Evolutionary conservation across 2,113 vertebrate species (phyloP), one percentile per base, ranked within the genome.

Genomic region (Phylloscopus whistleri): DNA sequence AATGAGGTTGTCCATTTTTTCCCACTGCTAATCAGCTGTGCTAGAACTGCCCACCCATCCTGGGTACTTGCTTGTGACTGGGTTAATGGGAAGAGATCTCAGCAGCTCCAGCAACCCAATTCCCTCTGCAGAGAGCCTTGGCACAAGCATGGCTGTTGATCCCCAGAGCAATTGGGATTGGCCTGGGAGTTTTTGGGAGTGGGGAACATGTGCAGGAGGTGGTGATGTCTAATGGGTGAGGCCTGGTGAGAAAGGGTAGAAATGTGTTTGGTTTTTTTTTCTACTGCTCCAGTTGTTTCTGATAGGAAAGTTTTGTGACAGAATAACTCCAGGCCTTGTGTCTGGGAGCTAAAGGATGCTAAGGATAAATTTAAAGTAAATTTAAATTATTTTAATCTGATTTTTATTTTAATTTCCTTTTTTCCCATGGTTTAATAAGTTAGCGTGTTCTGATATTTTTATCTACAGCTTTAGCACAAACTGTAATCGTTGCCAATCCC

Each of bases 201-300:
- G 26, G 30, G 58, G 6, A 46, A 39, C 12, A 0, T n/a, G 27
- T 28, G 18, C 3, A 1, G 39, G n/a, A 83, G 44, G 23, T 2
- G 4, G 55, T 52, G n/a, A 13, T 74, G 53, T 56, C 44, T 80
- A 5, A 52, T 31, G 63, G 41, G 27, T 33, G 67, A 72, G 31
- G 22, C 22, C n/a, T 87, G 59, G 4, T 41, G 55, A 75, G 58
- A 78, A 76, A 15, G 24, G 9, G 6, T 31, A 10, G 53, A 70
- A 81, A 37, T 48, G 11, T 48, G 46, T 48, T 48, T 41, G 13
- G 41, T 43, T 17, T 3, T 13, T 10, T 85, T 89, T 87, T 1
- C 30, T 78, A 11, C 24, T 44, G 39, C 31, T 91, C 8, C 4
- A 3, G 3, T 89, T 89, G 30, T 49, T 89, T 94, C 55, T 59